Evolutionary conservation across 1,140 invertebrate species (phyloP), one percentile per base, ranked within the genome.

Genomic region (Probaryconus sp.): DNA sequence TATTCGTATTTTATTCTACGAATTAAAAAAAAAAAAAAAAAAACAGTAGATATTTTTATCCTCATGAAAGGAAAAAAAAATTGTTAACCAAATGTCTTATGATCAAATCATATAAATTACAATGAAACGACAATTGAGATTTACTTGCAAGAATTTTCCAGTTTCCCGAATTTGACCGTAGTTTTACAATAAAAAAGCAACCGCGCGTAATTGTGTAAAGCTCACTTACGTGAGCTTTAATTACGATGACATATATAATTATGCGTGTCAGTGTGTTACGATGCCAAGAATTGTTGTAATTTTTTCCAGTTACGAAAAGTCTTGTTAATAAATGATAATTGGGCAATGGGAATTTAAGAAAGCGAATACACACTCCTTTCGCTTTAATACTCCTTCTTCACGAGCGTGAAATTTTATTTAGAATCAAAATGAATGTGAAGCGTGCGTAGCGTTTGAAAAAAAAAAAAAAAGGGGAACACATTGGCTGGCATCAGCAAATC

Each of bases 341-440:
- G 48, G 50, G 58, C 40, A 61, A 47, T 69, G 61, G 48, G 56
- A 63, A 64, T 24, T 58, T 35, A 58, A 56, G 68, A 64, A 71
- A 71, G 68, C 58, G 68, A 10, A 56, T 70, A 24, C 6, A 5
- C 28, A n/a, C n/a, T n/a, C 58, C 42, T 64, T 71, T 64, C 68
- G 68, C 68, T 71, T 63, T 42, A 35, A 55, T 43, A 65, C 51
- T 60, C 35, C 53, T 63, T 16, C 28, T 38, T 69, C 64, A 53
- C 42, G 35, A 45, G 64, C 58, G 55, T 68, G 71, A 68, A 74
- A 74, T 30, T 68, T 45, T 35, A 30, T 42, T 68, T 64, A 63
- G 56, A 67, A 68, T 74, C 56, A 56, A 74, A 74, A 68, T 7
- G 43, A 61, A 33, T 11, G 53, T 38, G 35, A 50, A 50, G 7